These are phyloP conservation scores for Shargacucullia verbasci DNA, from an alignment of 2,888 invertebrate genomes.

Conservation along the genomic window DNA sequence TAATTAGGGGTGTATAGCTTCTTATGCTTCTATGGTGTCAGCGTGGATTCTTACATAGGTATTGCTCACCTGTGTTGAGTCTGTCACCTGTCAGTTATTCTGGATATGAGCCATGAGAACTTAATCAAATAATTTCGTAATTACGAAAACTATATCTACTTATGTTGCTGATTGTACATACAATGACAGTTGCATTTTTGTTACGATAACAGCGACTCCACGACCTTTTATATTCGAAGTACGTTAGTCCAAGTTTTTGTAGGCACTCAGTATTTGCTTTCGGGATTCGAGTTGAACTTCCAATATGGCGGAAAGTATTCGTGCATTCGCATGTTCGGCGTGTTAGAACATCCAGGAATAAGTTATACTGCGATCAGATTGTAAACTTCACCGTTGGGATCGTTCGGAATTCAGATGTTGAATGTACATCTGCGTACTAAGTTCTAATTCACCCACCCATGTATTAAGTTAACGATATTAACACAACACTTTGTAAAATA, in stretches of 20 bases:
- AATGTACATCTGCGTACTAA: conserved; percentile 34
- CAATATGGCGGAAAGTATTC: conserved; percentile 84
- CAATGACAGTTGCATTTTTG: too few species aligned
- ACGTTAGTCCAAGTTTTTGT: conserved; percentile 82
- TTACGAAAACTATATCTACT: too few species aligned
- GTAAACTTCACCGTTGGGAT: conserved; percentile 69
- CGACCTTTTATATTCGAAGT: conserved; percentile 60
- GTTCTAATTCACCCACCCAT: conserved; percentile 2
- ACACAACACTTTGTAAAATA: too few species aligned
- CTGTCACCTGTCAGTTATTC: too few species aligned
- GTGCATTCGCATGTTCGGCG: conserved; percentile 79
- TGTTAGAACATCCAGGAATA: conserved; percentile 75
- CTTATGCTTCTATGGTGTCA: too few species aligned
- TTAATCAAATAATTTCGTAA: too few species aligned
- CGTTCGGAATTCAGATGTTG: conserved; percentile 44
- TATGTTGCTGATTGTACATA: too few species aligned
- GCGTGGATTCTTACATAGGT: too few species aligned
- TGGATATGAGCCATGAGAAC: too few species aligned
- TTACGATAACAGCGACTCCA: conserved; percentile 56
- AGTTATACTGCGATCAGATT: conserved; percentile 80
- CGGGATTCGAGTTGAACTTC: conserved; percentile 81
- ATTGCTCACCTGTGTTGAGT: too few species aligned
- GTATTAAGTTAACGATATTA: background rate
- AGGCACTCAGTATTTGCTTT: conserved; percentile 85
- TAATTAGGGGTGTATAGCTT: too few species aligned